A percentile compares a stretch with the other conserved stretches of the same genome.
Evolutionary conservation across 2,797 vertebrate genomes (phyloP).

Genomic region (Oryzias dopingdopingensis): DNA sequence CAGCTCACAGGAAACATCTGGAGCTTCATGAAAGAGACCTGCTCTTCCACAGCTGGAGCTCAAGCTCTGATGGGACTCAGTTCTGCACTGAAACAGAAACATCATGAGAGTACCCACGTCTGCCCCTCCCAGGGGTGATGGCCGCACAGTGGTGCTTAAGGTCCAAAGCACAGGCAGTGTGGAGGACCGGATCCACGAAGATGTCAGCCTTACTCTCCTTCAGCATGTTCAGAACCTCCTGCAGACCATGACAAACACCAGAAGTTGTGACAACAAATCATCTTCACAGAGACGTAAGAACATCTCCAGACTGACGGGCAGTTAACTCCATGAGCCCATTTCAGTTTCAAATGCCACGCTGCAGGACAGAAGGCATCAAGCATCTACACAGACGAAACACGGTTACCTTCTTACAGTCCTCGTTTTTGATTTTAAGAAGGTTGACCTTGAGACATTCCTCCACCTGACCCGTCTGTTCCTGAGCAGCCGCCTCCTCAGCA

Average conservation of each 20-base stretch:
- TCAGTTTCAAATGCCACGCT: too few species aligned
- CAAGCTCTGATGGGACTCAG: too few species aligned
- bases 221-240: constrained; percentile 96
- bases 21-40: too few species aligned
- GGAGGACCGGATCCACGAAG: constrained; percentile 95
- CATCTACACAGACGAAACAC: not conserved
- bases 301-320: too few species aligned
- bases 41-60: too few species aligned
- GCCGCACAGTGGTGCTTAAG: constrained; percentile 97
- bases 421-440: constrained; percentile 89
- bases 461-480: constrained; percentile 96
- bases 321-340: too few species aligned
- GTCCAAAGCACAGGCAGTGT: constrained; percentile 96
- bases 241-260: not conserved
- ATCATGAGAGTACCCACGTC: constrained; percentile 80
- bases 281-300: too few species aligned
- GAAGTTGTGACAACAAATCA: too few species aligned
- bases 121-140: constrained; percentile 88
- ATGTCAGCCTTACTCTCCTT: constrained; percentile 98
- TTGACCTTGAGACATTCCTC: constrained; percentile 97
- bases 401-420: constrained; percentile 89
- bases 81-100: not conserved
- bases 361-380: too few species aligned
- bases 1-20: too few species aligned
- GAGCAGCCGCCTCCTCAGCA: constrained; percentile 93